These are phyloP conservation scores for Bubalus kerabau DNA, from an alignment of 2,113 vertebrate genomes.

Conservation along the genomic window DNA sequence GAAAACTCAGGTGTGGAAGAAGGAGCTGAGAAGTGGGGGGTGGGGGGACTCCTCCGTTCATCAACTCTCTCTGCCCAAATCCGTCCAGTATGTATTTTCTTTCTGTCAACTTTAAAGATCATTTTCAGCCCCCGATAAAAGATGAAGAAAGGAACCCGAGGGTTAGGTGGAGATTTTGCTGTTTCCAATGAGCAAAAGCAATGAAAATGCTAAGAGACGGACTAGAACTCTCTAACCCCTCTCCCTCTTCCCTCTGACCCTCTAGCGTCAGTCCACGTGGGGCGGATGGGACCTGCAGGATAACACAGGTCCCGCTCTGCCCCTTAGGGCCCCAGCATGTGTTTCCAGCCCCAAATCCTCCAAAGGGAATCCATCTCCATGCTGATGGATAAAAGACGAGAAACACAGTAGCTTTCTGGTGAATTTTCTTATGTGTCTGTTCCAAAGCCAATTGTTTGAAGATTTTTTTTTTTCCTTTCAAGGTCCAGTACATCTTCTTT, in stretches of 20 bases:
- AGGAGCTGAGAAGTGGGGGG: not conserved
- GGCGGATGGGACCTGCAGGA: not conserved
- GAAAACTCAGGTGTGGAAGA: not conserved
- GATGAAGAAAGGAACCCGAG: not conserved
- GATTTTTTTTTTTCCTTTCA: constrained; percentile 17
- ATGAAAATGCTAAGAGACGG: not conserved
- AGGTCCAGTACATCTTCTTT: constrained; percentile 44
- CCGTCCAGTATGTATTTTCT: not conserved
- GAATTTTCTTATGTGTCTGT: constrained; percentile 42
- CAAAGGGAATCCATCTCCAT: not conserved
- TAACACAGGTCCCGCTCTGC: not conserved
- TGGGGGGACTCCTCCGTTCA: not conserved
- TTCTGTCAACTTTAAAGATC: not conserved
- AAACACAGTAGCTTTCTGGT: constrained; percentile 50
- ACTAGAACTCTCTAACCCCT: not conserved
- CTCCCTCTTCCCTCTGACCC: not conserved
- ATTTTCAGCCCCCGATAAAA: not conserved
- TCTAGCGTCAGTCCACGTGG: not conserved
- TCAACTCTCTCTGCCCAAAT: not conserved
- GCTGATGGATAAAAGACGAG: constrained; percentile 44
- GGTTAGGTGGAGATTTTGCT: not conserved
- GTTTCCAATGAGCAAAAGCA: not conserved
- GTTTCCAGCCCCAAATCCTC: not conserved
- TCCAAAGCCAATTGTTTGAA: constrained; percentile 68
- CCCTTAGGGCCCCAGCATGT: not conserved